A percentile compares a stretch with the other conserved stretches of the same genome.
phyloP scores from a whole-genome alignment of 2,797 vertebrate genomes.

The Clarias platycephalus region DNA sequence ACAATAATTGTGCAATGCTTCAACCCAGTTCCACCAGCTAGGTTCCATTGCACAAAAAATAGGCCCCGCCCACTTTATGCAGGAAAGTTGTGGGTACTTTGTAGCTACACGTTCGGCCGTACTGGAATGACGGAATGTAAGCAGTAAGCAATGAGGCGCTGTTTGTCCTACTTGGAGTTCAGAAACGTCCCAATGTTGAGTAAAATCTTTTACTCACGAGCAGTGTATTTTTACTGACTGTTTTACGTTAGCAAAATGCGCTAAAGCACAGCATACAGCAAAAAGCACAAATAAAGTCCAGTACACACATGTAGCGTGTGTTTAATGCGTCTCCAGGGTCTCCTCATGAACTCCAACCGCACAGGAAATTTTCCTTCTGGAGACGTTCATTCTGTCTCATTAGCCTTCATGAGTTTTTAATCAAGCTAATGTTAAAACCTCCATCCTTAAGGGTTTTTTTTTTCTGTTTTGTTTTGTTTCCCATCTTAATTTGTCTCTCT shows the following conservation, averaged over 20 bases:
- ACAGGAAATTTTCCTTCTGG: background rate
- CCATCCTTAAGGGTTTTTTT: background rate
- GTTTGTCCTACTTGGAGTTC: background rate
- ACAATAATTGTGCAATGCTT: background rate
- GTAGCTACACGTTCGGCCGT: background rate
- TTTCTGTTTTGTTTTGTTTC: no score
- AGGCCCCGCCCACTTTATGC: background rate
- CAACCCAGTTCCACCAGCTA: background rate
- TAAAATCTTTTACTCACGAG: background rate
- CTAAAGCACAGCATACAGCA: background rate
- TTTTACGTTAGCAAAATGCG: background rate
- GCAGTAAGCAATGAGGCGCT: background rate
- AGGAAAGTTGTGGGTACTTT: background rate
- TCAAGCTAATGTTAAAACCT: constrained; percentile 9
- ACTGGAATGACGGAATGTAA: background rate
- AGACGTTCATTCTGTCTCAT: background rate
- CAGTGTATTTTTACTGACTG: background rate
- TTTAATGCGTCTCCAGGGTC: background rate
- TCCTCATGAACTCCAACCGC: background rate
- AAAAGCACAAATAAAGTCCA: background rate
- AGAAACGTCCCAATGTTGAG: background rate
- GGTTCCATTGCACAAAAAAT: background rate
- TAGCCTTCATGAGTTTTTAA: constrained; percentile 2
- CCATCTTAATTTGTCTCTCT: background rate
- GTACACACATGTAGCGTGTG: background rate